Percentiles rank a stretch among this genome's conserved stretches.
These are phyloP conservation scores for Dolomedes plantarius DNA, from an alignment of 2,888 invertebrate species.

Conservation along the genomic window DNA sequence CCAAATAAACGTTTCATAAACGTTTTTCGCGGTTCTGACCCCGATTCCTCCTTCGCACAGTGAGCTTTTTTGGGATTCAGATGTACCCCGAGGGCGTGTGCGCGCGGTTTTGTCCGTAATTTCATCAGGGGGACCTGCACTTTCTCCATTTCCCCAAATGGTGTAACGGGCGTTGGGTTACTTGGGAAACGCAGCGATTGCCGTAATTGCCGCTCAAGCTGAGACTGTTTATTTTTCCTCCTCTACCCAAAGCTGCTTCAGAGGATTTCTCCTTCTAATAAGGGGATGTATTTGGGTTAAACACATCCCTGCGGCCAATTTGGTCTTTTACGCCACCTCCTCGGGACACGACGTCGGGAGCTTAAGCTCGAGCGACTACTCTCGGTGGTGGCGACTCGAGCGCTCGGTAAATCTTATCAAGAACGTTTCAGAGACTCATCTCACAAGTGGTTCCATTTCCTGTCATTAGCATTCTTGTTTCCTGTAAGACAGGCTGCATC, in stretches of 20 bases:
- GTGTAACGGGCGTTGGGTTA: background rate
- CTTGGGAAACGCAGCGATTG: background rate
- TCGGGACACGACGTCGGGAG: too few species aligned
- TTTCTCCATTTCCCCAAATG: constrained; percentile 8
- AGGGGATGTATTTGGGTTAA: constrained; percentile 10
- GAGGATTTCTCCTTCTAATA: background rate
- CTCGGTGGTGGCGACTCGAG: too few species aligned
- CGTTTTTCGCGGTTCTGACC: background rate
- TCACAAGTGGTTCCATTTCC: too few species aligned
- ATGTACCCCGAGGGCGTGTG: background rate
- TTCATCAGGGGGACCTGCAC: background rate
- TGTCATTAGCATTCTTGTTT: too few species aligned
- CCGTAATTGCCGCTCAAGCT: background rate
- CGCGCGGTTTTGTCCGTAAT: background rate
- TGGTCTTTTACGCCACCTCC: background rate
- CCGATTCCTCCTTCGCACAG: background rate
- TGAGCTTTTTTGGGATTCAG: background rate
- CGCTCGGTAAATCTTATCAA: too few species aligned
- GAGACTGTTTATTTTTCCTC: background rate
- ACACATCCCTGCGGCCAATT: constrained; percentile 11
- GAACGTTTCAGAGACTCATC: too few species aligned
- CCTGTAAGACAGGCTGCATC: too few species aligned
- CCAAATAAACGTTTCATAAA: background rate
- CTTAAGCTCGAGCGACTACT: too few species aligned
- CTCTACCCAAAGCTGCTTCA: background rate